Evolutionary conservation across 2,888 invertebrate genomes (phyloP), one percentile per base, ranked within the genome.

Genomic region (Smittia aterrima): DNA sequence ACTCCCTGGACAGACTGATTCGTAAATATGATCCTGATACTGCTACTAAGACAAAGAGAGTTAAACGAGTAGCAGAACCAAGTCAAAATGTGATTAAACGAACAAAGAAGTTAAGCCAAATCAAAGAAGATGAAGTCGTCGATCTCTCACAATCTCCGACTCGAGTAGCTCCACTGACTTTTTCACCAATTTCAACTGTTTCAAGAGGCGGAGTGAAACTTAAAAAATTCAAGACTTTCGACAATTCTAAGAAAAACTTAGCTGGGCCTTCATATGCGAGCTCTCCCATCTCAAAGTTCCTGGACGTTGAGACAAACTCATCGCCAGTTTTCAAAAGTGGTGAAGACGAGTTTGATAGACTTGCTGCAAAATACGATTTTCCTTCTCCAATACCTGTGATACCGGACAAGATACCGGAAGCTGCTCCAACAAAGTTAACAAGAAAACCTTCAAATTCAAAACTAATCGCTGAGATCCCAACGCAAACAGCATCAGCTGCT

Each of bases 121-220:
- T 47, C 16, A 58, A 58, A 22, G 16, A 16, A 13, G n/a, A n/a
- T 24, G 58, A 20, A 16, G 24, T 20, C 24, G 64, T 64, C 7
- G 27, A 27, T 27, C 27, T 64, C 13, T 64, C 64, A 1, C 70
- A 54, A 54, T 4, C 11, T 7, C 11, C 24, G 16, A 27, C 22
- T 27, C 32, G 25, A 38, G 1, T n/a, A 16, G 6, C 68, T 2
- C 6, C 27, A 1, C 20, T 18, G 20, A 32, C 20, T 24, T n/a
- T 16, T 76, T 75, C n/a, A 32, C 58, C 75, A 82, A 16, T 80
- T 80, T 1, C 78, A 80, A 9, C 85, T 13, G 9, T n/a, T 16
- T 1, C 13, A 0, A 58, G 25, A 16, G 25, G 25, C 32, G 24
- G 62, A 24, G 32, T 11, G 13, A 13, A 13, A 7, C n/a, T 74